These are phyloP conservation scores for Dallia pectoralis DNA, from an alignment of 2,797 vertebrate genomes.

Conservation along the genomic window DNA sequence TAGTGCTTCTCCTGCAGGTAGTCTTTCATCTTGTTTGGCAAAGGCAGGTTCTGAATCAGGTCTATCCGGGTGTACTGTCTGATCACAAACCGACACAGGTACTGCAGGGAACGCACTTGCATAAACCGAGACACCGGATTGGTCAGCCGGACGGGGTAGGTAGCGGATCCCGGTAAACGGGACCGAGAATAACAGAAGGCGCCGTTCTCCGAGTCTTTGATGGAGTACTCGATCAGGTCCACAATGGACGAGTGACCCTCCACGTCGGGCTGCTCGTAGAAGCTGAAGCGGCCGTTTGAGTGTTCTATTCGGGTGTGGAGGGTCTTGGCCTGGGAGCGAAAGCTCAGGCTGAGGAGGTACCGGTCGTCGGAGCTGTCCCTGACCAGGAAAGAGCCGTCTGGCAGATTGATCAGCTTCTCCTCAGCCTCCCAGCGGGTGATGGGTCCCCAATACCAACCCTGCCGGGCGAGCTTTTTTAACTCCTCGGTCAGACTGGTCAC, in stretches of 20 bases:
- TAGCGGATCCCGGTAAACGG: constrained; percentile 94
- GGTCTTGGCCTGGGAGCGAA: constrained; percentile 95
- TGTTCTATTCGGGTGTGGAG: constrained; percentile 98
- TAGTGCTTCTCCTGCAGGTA: constrained; percentile 99
- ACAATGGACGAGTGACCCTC: constrained; percentile 98
- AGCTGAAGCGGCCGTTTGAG: constrained; percentile 98
- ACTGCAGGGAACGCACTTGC: constrained; percentile 98
- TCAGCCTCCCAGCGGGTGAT: constrained; percentile 99
- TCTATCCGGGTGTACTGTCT: constrained; percentile 98
- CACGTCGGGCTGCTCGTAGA: constrained; percentile 97
- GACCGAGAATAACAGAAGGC: constrained; percentile 98
- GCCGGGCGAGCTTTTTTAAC: constrained; percentile 94
- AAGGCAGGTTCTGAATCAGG: constrained; percentile 98
- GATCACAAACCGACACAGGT: constrained; percentile 97
- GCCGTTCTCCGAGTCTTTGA: constrained; percentile 97
- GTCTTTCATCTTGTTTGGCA: constrained; percentile 99
- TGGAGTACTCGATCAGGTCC: constrained; percentile 95
- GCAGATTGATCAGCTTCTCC: constrained; percentile 91
- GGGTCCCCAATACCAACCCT: constrained; percentile 99
- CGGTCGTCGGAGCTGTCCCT: constrained; percentile 97
- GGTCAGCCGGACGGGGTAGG: constrained; percentile 95
- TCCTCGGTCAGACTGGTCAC: constrained; percentile 97
- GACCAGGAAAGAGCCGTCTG: constrained; percentile 94
- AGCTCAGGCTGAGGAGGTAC: constrained; percentile 97
- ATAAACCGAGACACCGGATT: constrained; percentile 97